A percentile compares a stretch with the other conserved stretches of the same genome.
Evolutionary conservation across 92 coral and sea anemone species (phyloP).

Genomic region (Desmophyllum pertusum): DNA sequence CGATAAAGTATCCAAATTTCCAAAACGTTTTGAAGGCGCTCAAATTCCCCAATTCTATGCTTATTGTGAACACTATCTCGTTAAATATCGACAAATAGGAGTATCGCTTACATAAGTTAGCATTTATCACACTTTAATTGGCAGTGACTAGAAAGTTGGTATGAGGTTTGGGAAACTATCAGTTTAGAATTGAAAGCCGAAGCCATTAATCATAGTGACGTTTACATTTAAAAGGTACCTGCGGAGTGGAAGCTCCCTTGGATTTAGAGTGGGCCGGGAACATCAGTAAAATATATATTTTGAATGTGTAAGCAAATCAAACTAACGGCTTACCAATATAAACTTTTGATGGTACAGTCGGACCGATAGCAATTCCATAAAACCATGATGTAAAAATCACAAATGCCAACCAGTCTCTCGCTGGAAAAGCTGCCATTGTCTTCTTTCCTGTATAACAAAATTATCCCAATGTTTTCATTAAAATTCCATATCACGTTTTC

Average conservation of each 20-base stretch:
- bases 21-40: not conserved
- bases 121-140: not conserved
- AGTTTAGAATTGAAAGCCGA: not conserved
- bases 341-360: slow-evolving; percentile 6
- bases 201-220: not conserved
- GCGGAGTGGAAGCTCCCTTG: not conserved
- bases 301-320: not conserved
- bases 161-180: not conserved
- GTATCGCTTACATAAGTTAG: not conserved
- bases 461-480: not conserved
- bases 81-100: slow-evolving; percentile 3
- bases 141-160: not conserved
- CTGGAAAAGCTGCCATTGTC: slow-evolving; percentile 15
- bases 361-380: not conserved
- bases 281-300: not conserved
- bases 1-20: no score
- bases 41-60: no score
- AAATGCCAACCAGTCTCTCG: not conserved
- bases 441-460: slow-evolving; percentile 1
- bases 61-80: not conserved
- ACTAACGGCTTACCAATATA: slow-evolving; percentile 9
- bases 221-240: not conserved
- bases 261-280: not conserved
- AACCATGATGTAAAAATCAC: not conserved
- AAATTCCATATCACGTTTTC: not conserved